Evolutionary conservation across 2,888 invertebrate species (phyloP), one percentile per base, ranked within the genome.

Genomic region (Drosophila pseudotakahashii): DNA sequence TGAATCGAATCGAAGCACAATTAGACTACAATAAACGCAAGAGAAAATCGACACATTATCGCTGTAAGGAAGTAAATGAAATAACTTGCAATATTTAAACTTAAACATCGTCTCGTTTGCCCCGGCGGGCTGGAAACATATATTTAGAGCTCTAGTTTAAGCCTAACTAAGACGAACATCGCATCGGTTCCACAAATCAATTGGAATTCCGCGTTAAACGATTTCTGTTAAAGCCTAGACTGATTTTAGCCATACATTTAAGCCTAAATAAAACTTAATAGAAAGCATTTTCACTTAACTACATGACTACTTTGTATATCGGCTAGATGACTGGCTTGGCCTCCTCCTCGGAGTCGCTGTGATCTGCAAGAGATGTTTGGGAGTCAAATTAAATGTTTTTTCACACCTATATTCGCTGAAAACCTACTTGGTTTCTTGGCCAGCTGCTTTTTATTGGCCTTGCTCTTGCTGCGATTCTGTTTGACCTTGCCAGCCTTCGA

Each of bases 311-410:
- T 30, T 30, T 7, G 30, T 13, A 13, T 6, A 32, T 30, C 32
- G 30, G 14, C 64, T 53, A 67, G 54, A 70, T 70, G 53, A 55
- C 44, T 23, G 19, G 71, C 34, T 42, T 85, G 9, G 55, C 55
- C 51, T 85, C 88, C 42, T 82, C 86, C 61, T 82, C 86, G 2
- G 88, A 88, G 59, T 81, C 71, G 73, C 79, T 73, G 19, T 67
- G 48, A 81, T 59, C 89, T 90, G 69, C 0, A 48, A 47, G 0
- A n/a, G n/a, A 32, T 30, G 9, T 19, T 23, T 52, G 36, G 14
- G 16, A 9, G 9, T 45, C 9, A 34, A 11, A 26, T 45, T 2
- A 45, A 30, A 36, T 7, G 11, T 2, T 39, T 10, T 36, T 30
- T 11, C n/a, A 7, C 9, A 9, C 11, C 42, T n/a, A n/a, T 45